Percentiles rank a stretch among this genome's conserved stretches.
Conservation (phyloP, 2,888 invertebrate genomes). For the Ochropleura plecta region DNA sequence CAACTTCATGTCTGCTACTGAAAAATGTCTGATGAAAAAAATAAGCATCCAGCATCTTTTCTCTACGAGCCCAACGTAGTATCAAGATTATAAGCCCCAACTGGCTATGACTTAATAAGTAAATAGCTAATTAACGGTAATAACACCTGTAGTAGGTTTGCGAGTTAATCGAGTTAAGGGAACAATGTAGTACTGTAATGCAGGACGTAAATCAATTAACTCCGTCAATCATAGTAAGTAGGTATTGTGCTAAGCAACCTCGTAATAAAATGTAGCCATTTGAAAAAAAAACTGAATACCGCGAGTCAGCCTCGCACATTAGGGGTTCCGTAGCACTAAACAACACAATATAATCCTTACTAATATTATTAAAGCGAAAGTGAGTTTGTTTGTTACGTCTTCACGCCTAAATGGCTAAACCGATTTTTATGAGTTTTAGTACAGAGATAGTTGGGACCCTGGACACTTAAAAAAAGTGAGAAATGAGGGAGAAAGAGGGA, state of each 20-base stretch:
- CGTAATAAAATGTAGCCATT: not conserved
- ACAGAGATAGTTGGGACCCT: too few species aligned
- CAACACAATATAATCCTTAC: too few species aligned
- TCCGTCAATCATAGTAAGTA: constrained; percentile 3
- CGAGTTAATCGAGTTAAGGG: constrained; percentile 2
- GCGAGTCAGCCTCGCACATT: too few species aligned
- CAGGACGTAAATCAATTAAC: constrained; percentile 45
- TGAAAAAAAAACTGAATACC: not conserved
- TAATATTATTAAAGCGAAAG: too few species aligned
- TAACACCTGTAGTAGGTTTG: not conserved
- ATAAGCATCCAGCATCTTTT: too few species aligned
- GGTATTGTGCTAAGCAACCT: not conserved
- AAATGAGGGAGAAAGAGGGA: too few species aligned
- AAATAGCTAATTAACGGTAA: constrained; percentile 19
- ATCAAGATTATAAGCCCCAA: not conserved
- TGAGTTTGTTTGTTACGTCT: too few species aligned
- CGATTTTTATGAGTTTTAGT: too few species aligned
- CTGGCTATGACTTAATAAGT: not conserved
- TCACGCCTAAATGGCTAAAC: too few species aligned
- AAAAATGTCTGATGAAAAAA: not conserved
- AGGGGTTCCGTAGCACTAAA: too few species aligned
- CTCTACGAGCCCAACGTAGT: not conserved
- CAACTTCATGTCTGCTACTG: not conserved
- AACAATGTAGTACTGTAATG: constrained; percentile 31
- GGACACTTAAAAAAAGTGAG: too few species aligned